A percentile compares a stretch with the other conserved stretches of the same genome.
Evolutionary conservation across 2,888 invertebrate genomes (phyloP).

Genomic region (Ecdyonurus torrentis): DNA sequence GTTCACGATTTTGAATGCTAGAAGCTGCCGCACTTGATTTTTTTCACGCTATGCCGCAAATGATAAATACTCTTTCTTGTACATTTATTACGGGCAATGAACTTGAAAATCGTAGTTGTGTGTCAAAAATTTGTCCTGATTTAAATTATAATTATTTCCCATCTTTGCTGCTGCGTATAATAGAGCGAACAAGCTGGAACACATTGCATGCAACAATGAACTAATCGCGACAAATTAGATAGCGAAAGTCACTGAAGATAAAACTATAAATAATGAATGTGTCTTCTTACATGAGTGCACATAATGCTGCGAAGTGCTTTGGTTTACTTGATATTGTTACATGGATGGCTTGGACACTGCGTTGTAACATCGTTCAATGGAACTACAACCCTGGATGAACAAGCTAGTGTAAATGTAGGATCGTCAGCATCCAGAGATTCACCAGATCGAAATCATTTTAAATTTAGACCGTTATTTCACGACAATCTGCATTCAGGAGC

Average conservation of each 20-base stretch:
- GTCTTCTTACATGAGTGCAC: background rate
- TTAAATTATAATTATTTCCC: too few species aligned
- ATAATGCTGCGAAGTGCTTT: background rate
- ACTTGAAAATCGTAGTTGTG: too few species aligned
- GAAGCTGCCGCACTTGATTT: too few species aligned
- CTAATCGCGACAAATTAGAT: background rate
- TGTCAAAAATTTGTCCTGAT: background rate
- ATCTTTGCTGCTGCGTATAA: too few species aligned
- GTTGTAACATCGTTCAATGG: background rate
- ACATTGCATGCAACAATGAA: background rate
- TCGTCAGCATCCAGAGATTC: background rate
- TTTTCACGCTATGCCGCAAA: too few species aligned
- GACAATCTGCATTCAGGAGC: background rate
- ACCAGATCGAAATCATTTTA: background rate
- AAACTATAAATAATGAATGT: background rate
- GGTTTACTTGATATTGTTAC: background rate
- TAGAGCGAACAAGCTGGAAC: background rate
- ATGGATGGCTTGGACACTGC: background rate
- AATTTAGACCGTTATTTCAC: background rate
- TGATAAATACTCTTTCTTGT: too few species aligned
- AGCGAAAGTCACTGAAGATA: background rate
- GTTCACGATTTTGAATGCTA: too few species aligned
- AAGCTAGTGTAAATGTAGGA: background rate
- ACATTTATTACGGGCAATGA: too few species aligned
- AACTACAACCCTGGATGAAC: background rate